phyloP scores from a whole-genome alignment of 1,140 invertebrate species.

The Zaprionus nigranus region DNA sequence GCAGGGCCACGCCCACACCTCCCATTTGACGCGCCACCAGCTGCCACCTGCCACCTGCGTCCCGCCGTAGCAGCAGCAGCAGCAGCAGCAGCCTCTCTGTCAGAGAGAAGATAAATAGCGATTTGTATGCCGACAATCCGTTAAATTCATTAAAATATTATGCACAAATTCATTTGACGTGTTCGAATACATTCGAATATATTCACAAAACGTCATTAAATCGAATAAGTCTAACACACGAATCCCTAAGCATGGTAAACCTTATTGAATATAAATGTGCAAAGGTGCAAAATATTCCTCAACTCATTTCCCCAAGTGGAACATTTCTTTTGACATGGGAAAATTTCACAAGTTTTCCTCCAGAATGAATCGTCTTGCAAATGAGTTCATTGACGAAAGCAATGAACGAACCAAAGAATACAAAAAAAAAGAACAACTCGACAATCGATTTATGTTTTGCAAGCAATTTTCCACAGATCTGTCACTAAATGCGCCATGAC shows the following conservation, averaged over 20 bases:
- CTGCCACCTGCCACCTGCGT: background rate
- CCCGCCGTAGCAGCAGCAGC: background rate
- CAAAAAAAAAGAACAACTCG: background rate
- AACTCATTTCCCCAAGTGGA: background rate
- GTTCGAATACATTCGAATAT: conserved; percentile 52
- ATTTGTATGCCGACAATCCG: conserved; percentile 75
- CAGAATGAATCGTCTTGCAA: conserved; percentile 9
- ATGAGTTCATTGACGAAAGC: conserved; percentile 30
- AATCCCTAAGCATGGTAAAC: conserved; percentile 30
- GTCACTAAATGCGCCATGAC: background rate
- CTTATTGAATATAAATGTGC: background rate
- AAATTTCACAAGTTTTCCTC: background rate
- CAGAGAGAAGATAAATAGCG: conserved; percentile 63
- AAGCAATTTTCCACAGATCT: background rate
- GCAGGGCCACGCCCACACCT: conserved; percentile 28
- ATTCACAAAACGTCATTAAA: conserved; percentile 47
- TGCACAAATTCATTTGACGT: conserved; percentile 71
- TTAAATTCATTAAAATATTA: conserved; percentile 79
- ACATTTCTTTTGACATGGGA: background rate
- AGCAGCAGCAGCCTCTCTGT: background rate
- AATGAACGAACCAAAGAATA: background rate
- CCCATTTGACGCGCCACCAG: no score
- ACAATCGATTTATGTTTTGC: conserved; percentile 3
- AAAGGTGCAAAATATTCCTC: background rate
- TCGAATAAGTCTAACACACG: conserved; percentile 37